Evolutionary conservation across 2,888 invertebrate genomes (phyloP).

Genomic region (Ichneumoninae sp.): DNA sequence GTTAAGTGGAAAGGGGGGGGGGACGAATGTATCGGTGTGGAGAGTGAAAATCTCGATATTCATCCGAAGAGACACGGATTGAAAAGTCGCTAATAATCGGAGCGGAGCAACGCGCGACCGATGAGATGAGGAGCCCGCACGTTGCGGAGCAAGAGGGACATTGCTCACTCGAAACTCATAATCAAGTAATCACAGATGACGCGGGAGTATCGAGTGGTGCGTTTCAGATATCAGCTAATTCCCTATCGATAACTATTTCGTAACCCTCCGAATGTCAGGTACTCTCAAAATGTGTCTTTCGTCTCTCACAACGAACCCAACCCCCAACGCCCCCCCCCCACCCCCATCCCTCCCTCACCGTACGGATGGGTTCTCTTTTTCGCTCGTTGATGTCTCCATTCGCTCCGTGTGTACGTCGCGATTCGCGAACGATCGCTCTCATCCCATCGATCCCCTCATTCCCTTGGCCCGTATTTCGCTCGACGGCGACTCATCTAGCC

Average conservation of each 20-base stretch:
- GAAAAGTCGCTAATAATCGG: constrained; percentile 72
- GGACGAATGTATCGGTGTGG: not conserved
- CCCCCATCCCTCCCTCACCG: constrained; percentile 25
- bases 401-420: not conserved
- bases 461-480: constrained; percentile 25
- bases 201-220: constrained; percentile 76
- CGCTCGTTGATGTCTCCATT: constrained; percentile 50
- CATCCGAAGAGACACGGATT: constrained; percentile 58
- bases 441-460: constrained; percentile 6
- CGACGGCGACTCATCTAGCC: constrained; percentile 48
- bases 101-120: constrained; percentile 29
- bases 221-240: constrained; percentile 78
- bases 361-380: constrained; percentile 32
- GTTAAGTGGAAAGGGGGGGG: constrained; percentile 33
- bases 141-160: constrained; percentile 64
- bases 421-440: constrained; percentile 36
- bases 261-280: constrained; percentile 40
- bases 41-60: constrained; percentile 14
- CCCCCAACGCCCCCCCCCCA: constrained; percentile 17
- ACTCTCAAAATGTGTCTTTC: constrained; percentile 55
- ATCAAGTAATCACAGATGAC: constrained; percentile 80
- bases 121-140: not conserved
- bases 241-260: constrained; percentile 58
- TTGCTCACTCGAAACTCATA: constrained; percentile 77
- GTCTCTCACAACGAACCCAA: constrained; percentile 30